Evolutionary conservation across 2,888 invertebrate species (phyloP).

Genomic region (Druceiella hillmani): DNA sequence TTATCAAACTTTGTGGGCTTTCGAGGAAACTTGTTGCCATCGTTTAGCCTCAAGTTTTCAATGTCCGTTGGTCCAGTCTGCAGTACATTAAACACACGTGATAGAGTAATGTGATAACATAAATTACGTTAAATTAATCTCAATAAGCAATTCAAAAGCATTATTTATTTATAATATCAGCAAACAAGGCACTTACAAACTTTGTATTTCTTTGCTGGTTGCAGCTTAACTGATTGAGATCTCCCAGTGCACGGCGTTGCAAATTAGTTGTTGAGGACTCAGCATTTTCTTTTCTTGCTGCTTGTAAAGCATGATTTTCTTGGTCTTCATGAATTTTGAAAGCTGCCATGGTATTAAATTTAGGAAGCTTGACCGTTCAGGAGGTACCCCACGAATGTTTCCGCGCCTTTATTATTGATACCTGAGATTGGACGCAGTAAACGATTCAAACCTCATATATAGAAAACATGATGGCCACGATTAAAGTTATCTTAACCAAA

Average conservation of each 20-base stretch:
- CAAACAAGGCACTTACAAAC: conserved; percentile 41
- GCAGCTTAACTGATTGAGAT: conserved; percentile 54
- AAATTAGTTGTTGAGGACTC: conserved; percentile 42
- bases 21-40: conserved; percentile 43
- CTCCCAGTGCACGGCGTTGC: conserved; percentile 61
- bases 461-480: too few relatives aligned
- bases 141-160: too few relatives aligned
- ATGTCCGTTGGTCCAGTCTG: neutral
- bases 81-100: too few relatives aligned
- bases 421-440: too few relatives aligned
- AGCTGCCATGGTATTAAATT: conserved; percentile 55
- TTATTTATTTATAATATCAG: too few relatives aligned
- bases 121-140: too few relatives aligned
- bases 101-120: too few relatives aligned
- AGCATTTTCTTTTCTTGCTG: conserved; percentile 50
- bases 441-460: too few relatives aligned
- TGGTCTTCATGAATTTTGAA: conserved; percentile 74
- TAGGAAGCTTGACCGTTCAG: too few relatives aligned
- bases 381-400: too few relatives aligned
- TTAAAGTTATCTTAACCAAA: conserved; percentile 1
- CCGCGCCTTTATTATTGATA: too few relatives aligned
- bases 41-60: conserved; percentile 35
- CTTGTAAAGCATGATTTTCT: conserved; percentile 68
- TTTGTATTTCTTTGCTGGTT: conserved; percentile 49
- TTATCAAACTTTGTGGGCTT: conserved; percentile 44